Percentiles rank a stretch among this genome's conserved stretches.
Evolutionary conservation across 64 coral and sea anemone genomes (phyloP).

Genomic region (Montipora foliosa): DNA sequence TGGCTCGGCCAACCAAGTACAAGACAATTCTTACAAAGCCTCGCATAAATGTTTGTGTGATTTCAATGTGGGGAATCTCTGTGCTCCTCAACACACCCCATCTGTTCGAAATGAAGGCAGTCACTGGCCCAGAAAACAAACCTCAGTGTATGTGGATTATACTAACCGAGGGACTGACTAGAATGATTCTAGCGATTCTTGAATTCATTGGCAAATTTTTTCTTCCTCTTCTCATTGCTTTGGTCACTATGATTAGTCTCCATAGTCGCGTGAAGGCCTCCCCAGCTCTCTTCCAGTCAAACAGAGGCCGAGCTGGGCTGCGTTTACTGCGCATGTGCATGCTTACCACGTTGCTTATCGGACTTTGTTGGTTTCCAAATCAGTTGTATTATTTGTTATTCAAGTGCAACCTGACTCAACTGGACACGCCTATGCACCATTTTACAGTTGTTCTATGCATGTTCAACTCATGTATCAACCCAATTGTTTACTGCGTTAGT

Average conservation of each 20-base stretch:
- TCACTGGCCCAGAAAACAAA: neutral
- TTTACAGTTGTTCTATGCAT: constrained; percentile 87
- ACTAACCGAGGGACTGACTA: constrained; percentile 44
- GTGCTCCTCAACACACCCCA: constrained; percentile 85
- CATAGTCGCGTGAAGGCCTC: constrained; percentile 61
- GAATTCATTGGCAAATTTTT: constrained; percentile 88
- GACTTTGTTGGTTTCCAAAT: constrained; percentile 90
- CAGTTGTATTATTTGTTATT: constrained; percentile 92
- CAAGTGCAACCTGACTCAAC: constrained; percentile 73
- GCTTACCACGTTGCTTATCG: constrained; percentile 71
- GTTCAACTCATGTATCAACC: constrained; percentile 92
- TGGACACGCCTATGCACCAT: constrained; percentile 82
- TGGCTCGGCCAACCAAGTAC: constrained; percentile 80
- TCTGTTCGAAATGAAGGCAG: constrained; percentile 74
- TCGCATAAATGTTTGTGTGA: constrained; percentile 62
- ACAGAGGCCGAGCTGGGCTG: constrained; percentile 76
- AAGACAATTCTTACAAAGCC: constrained; percentile 63
- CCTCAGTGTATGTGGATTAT: constrained; percentile 72
- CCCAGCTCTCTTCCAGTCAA: constrained; percentile 86
- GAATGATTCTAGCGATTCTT: constrained; percentile 65
- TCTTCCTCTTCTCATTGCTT: constrained; percentile 67
- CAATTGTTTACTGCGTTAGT: constrained; percentile 81
- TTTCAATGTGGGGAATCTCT: constrained; percentile 62
- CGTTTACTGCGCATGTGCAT: constrained; percentile 91
- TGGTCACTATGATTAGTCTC: constrained; percentile 71